These are phyloP conservation scores for Conus canariensis DNA, from an alignment of 2,888 invertebrate species.

Conservation along the genomic window DNA sequence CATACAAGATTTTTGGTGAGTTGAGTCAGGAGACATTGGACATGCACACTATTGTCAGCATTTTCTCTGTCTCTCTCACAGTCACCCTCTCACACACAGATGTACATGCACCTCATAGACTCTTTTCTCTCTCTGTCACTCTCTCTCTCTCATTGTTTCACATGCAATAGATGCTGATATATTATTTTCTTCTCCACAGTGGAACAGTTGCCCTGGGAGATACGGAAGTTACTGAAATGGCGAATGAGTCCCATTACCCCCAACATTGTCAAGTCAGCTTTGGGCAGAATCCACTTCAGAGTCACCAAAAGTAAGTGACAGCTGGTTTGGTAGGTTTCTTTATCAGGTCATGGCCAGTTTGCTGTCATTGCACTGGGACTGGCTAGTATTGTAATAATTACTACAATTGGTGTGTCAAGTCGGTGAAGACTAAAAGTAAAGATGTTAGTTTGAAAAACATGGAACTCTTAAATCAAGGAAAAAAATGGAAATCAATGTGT, in stretches of 20 bases:
- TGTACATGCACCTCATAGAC: not conserved
- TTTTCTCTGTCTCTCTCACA: too few relatives aligned
- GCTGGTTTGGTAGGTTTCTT: not conserved
- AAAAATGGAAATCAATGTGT: too few relatives aligned
- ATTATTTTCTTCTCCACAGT: constrained; percentile 67
- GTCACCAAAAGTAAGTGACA: constrained; percentile 87
- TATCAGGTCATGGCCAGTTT: too few relatives aligned
- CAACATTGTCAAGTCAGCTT: constrained; percentile 91
- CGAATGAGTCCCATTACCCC: constrained; percentile 96
- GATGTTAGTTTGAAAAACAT: too few relatives aligned
- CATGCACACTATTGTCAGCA: too few relatives aligned
- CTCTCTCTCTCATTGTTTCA: not conserved
- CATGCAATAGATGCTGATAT: not conserved
- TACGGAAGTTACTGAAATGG: constrained; percentile 93
- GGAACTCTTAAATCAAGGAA: too few relatives aligned
- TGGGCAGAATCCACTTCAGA: constrained; percentile 91
- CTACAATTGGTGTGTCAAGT: too few relatives aligned
- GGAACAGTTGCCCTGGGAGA: constrained; percentile 84
- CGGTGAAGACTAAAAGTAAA: too few relatives aligned
- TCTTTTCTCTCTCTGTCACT: not conserved
- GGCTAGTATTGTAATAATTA: too few relatives aligned
- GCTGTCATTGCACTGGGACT: too few relatives aligned
- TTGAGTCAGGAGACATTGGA: too few relatives aligned
- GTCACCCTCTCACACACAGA: not conserved
- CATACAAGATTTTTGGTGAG: too few relatives aligned